A percentile compares a stretch with the other conserved stretches of the same genome.
Evolutionary conservation across 2,113 vertebrate species (phyloP).

Genomic region (Isurus oxyrinchus): DNA sequence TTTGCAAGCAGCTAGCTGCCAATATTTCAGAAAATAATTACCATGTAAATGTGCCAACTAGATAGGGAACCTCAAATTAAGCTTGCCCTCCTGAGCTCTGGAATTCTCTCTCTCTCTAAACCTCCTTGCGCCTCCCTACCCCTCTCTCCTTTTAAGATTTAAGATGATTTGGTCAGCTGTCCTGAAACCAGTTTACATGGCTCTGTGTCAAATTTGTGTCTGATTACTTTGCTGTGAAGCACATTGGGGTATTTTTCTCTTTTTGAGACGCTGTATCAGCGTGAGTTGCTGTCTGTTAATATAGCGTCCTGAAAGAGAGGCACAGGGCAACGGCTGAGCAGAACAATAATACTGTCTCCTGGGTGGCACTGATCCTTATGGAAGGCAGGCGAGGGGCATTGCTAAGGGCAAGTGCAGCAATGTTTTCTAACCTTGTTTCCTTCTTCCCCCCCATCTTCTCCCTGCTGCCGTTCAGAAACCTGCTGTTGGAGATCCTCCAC

Average conservation of each 20-base stretch:
- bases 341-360: too few relatives aligned
- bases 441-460: too few relatives aligned
- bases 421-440: background rate
- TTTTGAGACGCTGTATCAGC: background rate
- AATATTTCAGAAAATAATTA: background rate
- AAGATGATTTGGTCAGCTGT: background rate
- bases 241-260: background rate
- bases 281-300: background rate
- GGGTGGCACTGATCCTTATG: background rate
- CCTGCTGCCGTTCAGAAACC: background rate
- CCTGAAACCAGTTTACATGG: background rate
- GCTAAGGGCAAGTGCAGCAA: background rate
- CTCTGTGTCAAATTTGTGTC: background rate
- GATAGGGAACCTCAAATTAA: background rate
- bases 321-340: background rate
- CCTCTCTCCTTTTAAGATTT: background rate
- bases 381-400: background rate
- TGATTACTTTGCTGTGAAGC: background rate
- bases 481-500: background rate
- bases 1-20: too few relatives aligned
- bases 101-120: background rate
- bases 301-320: background rate
- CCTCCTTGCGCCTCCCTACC: background rate
- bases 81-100: background rate
- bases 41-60: background rate